A percentile compares a stretch with the other conserved stretches of the same genome.
These are phyloP conservation scores for Xenus cinereus DNA, from an alignment of 2,113 vertebrate genomes.

Conservation along the genomic window DNA sequence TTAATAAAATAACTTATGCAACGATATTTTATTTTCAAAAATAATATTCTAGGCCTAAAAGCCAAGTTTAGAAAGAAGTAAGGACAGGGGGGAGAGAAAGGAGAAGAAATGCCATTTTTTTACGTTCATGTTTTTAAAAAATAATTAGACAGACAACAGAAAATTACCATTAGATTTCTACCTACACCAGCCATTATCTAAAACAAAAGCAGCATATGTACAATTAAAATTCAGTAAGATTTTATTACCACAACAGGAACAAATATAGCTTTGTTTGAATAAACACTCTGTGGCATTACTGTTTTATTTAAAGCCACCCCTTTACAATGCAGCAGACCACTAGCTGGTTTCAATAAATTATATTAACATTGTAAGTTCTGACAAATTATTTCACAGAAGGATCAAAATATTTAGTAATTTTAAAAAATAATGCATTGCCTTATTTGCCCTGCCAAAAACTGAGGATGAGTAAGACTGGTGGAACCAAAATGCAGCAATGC, in stretches of 20 bases:
- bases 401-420: not conserved
- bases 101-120: not conserved
- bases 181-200: not conserved
- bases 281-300: not conserved
- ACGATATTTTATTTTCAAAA: conserved; percentile 15
- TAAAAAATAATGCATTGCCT: not conserved
- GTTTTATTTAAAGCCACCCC: not conserved
- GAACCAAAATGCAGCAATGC: not conserved
- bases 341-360: not conserved
- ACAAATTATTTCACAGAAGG: not conserved
- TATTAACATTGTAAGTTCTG: not conserved
- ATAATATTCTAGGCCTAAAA: not conserved
- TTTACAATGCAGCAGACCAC: not conserved
- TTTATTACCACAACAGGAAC: not conserved
- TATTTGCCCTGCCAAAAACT: not conserved
- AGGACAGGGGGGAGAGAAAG: not conserved
- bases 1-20: conserved; percentile 21
- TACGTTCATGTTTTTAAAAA: not conserved
- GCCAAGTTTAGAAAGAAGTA: not conserved
- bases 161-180: not conserved
- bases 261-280: not conserved
- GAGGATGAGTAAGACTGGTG: not conserved
- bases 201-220: not conserved
- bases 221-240: not conserved
- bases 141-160: not conserved